Evolutionary conservation across 2,797 vertebrate species (phyloP).

Genomic region (Lophius americanus): DNA sequence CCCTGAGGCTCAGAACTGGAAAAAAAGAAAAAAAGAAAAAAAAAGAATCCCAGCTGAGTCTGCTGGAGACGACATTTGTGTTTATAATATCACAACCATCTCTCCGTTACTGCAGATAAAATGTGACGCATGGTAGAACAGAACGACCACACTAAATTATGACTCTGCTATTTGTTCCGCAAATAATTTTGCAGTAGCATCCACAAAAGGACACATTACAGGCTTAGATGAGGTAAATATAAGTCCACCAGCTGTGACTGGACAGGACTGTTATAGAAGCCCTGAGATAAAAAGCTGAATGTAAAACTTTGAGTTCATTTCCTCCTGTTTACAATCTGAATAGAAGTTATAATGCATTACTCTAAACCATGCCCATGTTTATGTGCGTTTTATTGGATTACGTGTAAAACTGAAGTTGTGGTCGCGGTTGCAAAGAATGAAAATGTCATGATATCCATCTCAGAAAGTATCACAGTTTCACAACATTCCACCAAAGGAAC

Average conservation of each 20-base stretch:
- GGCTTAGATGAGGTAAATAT: not conserved
- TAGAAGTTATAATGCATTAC: too few relatives aligned
- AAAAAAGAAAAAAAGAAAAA: too few relatives aligned
- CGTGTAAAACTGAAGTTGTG: too few relatives aligned
- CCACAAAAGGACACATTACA: not conserved
- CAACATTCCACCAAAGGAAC: too few relatives aligned
- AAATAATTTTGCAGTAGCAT: not conserved
- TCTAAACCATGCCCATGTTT: too few relatives aligned
- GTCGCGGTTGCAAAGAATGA: too few relatives aligned
- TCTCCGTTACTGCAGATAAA: not conserved
- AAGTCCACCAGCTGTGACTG: not conserved
- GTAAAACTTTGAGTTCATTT: too few relatives aligned
- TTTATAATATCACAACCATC: not conserved
- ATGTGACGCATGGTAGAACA: not conserved
- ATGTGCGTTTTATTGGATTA: too few relatives aligned
- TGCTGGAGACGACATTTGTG: not conserved
- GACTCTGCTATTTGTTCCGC: not conserved
- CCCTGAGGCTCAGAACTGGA: conserved; percentile 8
- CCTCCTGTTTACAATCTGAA: too few relatives aligned
- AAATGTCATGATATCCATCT: too few relatives aligned
- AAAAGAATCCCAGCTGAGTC: not conserved
- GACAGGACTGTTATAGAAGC: not conserved
- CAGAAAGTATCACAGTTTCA: too few relatives aligned
- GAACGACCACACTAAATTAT: not conserved
- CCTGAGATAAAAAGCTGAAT: too few relatives aligned